These are phyloP conservation scores for Scaptomyza montana DNA, from an alignment of 1,140 invertebrate species.

Conservation along the genomic window DNA sequence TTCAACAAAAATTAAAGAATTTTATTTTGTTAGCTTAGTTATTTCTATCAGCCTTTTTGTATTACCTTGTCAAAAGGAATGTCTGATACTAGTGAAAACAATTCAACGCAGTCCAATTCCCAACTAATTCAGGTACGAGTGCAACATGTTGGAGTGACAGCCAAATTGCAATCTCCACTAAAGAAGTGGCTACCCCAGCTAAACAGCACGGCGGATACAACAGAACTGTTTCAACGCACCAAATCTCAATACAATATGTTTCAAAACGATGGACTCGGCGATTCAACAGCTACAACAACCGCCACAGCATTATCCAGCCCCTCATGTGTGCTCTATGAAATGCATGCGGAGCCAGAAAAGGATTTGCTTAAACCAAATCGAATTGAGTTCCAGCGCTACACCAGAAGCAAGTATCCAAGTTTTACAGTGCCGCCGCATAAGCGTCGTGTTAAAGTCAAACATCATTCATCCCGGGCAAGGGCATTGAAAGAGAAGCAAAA, in stretches of 20 bases:
- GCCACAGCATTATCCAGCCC: slow-evolving; percentile 30
- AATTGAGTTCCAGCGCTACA: slow-evolving; percentile 78
- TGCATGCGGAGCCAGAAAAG: slow-evolving; percentile 58
- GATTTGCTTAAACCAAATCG: slow-evolving; percentile 50
- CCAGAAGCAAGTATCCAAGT: slow-evolving; percentile 32
- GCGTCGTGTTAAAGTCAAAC: slow-evolving; percentile 4
- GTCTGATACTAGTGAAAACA: slow-evolving; percentile 63
- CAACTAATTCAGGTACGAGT: slow-evolving; percentile 72
- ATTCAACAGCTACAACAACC: slow-evolving; percentile 46
- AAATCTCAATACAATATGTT: slow-evolving; percentile 64
- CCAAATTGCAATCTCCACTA: slow-evolving; percentile 70
- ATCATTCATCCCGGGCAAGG: slow-evolving; percentile 9
- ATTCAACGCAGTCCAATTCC: slow-evolving; percentile 59
- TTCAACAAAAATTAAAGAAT: neutral
- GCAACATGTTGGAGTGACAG: slow-evolving; percentile 77
- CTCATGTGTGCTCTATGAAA: slow-evolving; percentile 62
- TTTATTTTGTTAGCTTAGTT: neutral
- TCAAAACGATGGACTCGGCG: slow-evolving; percentile 40
- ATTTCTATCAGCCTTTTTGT: neutral
- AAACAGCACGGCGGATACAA: slow-evolving; percentile 59
- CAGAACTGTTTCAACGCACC: slow-evolving; percentile 49
- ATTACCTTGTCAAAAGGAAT: slow-evolving; percentile 32
- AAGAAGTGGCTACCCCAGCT: slow-evolving; percentile 55
- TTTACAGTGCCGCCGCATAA: slow-evolving; percentile 34
- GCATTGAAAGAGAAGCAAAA: neutral